These are phyloP conservation scores for Hafferia zeledoni DNA, from an alignment of 2,797 vertebrate species.

Conservation along the genomic window DNA sequence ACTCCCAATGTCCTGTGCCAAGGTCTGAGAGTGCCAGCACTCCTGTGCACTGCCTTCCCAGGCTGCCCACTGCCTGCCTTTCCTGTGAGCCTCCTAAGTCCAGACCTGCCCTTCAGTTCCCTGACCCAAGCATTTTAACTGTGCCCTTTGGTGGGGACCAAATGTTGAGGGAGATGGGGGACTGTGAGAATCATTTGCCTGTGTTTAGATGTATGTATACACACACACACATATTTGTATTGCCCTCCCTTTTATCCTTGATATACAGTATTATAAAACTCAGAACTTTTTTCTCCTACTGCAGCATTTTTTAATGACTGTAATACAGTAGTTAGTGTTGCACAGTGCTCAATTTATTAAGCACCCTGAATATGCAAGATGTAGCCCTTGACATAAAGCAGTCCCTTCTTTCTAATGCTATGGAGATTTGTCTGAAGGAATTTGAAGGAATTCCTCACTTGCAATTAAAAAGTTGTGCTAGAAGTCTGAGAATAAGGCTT, in stretches of 20 bases:
- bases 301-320: slow-evolving; percentile 24
- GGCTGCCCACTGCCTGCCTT: not conserved
- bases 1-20: not conserved
- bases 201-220: not conserved
- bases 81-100: not conserved
- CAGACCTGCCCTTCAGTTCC: not conserved
- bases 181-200: not conserved
- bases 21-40: not conserved
- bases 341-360: slow-evolving; percentile 5
- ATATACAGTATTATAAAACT: not conserved
- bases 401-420: not conserved
- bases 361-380: not conserved
- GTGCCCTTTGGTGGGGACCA: not conserved
- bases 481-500: not conserved
- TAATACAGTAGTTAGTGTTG: slow-evolving; percentile 34
- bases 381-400: not conserved
- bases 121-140: not conserved
- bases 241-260: not conserved
- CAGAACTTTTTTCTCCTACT: slow-evolving; percentile 18
- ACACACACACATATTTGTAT: not conserved
- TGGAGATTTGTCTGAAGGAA: not conserved
- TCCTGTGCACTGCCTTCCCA: not conserved
- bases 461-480: not conserved
- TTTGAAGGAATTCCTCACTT: not conserved
- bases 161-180: not conserved